Conservation (phyloP, 2,888 invertebrate genomes). For the Junonia oenone region DNA sequence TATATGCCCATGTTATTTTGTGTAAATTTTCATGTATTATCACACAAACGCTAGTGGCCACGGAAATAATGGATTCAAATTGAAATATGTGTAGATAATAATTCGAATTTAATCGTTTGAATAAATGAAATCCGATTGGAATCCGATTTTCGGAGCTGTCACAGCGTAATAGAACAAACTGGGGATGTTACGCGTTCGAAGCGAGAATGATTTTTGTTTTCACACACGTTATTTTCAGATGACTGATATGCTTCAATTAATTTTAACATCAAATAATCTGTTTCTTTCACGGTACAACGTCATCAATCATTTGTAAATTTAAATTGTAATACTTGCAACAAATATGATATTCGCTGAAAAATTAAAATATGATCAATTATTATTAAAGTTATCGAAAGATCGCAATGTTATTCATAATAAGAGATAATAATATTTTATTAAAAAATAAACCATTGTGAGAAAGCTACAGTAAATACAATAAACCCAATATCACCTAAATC, state of each 20-base stretch:
- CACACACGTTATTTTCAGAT: not conserved
- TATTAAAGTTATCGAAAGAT: too few relatives aligned
- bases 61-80: not conserved
- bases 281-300: not conserved
- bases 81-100: constrained; percentile 2
- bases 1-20: not conserved
- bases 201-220: not conserved
- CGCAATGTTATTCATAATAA: too few relatives aligned
- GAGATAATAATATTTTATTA: too few relatives aligned
- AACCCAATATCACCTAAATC: not conserved
- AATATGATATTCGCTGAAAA: too few relatives aligned
- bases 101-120: constrained; percentile 9
- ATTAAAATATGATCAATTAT: too few relatives aligned
- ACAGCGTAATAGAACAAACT: constrained; percentile 5
- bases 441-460: not conserved
- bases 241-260: not conserved
- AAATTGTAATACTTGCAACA: too few relatives aligned
- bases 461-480: not conserved
- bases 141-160: constrained; percentile 2
- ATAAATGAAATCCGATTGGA: constrained; percentile 4
- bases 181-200: not conserved
- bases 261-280: not conserved
- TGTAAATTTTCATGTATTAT: not conserved
- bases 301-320: not conserved
- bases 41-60: not conserved